Evolutionary conservation across 2,797 vertebrate species (phyloP).

Genomic region (Cottoperca gobio): DNA sequence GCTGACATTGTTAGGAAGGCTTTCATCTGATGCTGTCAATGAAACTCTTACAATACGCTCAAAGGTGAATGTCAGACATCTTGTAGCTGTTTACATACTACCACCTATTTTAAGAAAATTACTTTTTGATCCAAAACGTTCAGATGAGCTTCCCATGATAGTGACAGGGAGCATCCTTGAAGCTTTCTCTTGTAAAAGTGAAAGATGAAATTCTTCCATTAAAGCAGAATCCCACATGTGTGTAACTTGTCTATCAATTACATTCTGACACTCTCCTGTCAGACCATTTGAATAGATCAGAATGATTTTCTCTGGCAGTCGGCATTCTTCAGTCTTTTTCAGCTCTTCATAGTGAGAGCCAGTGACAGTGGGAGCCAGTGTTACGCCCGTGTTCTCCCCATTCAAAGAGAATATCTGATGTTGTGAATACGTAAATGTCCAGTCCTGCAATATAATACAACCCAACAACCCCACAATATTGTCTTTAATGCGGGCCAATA

Average conservation of each 20-base stretch:
- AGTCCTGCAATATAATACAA: too few species aligned
- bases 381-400: too few species aligned
- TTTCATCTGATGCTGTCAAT: background rate
- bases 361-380: too few species aligned
- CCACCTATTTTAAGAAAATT: background rate
- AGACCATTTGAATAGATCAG: background rate
- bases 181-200: background rate
- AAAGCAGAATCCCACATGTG: background rate
- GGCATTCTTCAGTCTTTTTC: background rate
- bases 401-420: background rate
- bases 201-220: background rate
- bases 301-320: background rate
- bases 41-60: background rate
- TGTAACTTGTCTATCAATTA: background rate
- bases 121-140: background rate
- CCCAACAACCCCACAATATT: background rate
- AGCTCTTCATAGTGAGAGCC: background rate
- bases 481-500: background rate
- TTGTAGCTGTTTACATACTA: too few species aligned
- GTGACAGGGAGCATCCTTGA: background rate
- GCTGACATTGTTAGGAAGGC: background rate
- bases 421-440: too few species aligned
- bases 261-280: too few species aligned
- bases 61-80: too few species aligned
- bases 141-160: too few species aligned